These are phyloP conservation scores for Prunella strophiata DNA, from an alignment of 2,797 vertebrate species.

Conservation along the genomic window DNA sequence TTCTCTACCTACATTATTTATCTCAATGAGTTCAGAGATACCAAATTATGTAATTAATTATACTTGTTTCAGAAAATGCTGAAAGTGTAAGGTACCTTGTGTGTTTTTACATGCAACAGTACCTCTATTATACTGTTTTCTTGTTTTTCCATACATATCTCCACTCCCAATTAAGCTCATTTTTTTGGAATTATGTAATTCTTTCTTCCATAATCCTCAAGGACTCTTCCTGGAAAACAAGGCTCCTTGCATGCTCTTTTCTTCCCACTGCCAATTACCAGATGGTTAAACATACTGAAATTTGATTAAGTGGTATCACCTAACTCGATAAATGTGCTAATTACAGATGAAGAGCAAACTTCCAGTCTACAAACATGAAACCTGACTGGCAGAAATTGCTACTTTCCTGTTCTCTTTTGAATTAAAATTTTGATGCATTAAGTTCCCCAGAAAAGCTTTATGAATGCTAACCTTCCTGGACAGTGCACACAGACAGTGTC, in stretches of 20 bases:
- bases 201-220: background rate
- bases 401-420: background rate
- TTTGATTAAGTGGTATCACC: background rate
- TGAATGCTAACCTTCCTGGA: background rate
- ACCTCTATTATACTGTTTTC: background rate
- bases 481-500: rapidly evolving
- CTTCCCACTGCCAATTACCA: background rate
- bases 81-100: background rate
- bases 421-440: background rate
- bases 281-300: background rate
- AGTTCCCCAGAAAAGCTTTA: background rate
- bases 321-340: background rate
- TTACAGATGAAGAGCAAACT: background rate
- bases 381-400: background rate
- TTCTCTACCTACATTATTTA: background rate
- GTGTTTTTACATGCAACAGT: background rate
- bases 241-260: background rate
- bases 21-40: background rate
- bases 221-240: background rate
- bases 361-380: background rate
- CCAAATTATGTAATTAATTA: background rate
- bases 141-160: background rate
- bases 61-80: background rate
- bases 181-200: background rate
- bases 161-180: background rate